These are phyloP conservation scores for Calephelis virginiensis DNA, from an alignment of 1,140 invertebrate species.

Conservation along the genomic window DNA sequence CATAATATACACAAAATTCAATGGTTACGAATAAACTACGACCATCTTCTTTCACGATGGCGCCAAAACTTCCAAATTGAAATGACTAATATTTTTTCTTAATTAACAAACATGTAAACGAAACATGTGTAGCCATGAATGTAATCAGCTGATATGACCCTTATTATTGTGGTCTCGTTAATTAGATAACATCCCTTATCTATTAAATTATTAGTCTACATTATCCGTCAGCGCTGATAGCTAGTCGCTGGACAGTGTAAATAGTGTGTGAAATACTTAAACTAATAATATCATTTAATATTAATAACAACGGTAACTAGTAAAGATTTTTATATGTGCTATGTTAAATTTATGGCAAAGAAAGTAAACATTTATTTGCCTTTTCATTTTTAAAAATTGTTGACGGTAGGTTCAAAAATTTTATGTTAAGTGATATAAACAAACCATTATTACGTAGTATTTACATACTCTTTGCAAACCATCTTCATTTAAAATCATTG, in stretches of 20 bases:
- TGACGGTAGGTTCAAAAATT: not conserved
- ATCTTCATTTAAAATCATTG: too few species aligned
- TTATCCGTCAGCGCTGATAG: not conserved
- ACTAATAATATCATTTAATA: not conserved
- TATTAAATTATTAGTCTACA: slow-evolving; percentile 8
- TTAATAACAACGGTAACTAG: not conserved
- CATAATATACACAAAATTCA: too few species aligned
- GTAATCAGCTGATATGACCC: slow-evolving; percentile 12
- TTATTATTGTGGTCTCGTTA: not conserved
- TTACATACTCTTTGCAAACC: too few species aligned
- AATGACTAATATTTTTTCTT: too few species aligned
- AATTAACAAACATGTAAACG: not conserved
- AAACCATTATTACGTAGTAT: too few species aligned
- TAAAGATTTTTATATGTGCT: not conserved
- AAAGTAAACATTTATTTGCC: too few species aligned
- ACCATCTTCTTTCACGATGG: too few species aligned
- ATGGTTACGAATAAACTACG: too few species aligned
- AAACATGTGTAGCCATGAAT: not conserved
- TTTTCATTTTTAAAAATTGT: not conserved
- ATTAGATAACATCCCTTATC: slow-evolving; percentile 14
- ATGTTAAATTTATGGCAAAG: not conserved
- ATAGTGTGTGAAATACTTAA: not conserved
- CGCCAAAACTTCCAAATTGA: too few species aligned
- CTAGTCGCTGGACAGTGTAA: not conserved
- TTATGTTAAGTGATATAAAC: not conserved